These are phyloP conservation scores for Centrocercus urophasianus DNA, from an alignment of 2,113 vertebrate species.

Conservation along the genomic window DNA sequence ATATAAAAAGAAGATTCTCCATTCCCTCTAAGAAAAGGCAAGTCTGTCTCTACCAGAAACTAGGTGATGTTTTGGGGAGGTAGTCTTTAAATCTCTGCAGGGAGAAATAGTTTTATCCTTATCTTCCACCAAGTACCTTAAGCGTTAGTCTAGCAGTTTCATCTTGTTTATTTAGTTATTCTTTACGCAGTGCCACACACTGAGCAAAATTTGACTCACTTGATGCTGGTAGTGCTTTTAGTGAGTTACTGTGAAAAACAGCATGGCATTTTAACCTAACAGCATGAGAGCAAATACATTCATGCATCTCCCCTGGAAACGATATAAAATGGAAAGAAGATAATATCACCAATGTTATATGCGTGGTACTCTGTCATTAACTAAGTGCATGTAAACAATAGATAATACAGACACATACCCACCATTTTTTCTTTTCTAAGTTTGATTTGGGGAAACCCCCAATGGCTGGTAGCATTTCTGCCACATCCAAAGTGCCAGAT, in stretches of 20 bases:
- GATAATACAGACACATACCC: not conserved
- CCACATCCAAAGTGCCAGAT: not conserved
- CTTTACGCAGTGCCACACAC: slow-evolving; percentile 24
- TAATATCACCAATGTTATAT: slow-evolving; percentile 11
- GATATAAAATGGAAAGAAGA: slow-evolving; percentile 19
- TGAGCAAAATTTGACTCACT: slow-evolving; percentile 48
- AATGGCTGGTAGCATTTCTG: not conserved
- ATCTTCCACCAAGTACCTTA: slow-evolving; percentile 2
- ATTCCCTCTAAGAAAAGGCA: not conserved
- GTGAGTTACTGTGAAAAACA: slow-evolving; percentile 44
- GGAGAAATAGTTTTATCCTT: not conserved
- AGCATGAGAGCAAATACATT: slow-evolving; percentile 23
- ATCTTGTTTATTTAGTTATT: slow-evolving; percentile 13
- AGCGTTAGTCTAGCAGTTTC: slow-evolving; percentile 12
- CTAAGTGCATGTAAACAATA: slow-evolving; percentile 17
- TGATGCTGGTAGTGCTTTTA: slow-evolving; percentile 1
- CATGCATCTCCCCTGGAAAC: slow-evolving; percentile 12
- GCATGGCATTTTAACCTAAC: slow-evolving; percentile 50
- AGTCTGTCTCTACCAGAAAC: not conserved
- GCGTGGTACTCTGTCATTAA: not conserved
- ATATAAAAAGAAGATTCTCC: not conserved
- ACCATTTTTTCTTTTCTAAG: not conserved
- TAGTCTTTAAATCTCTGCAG: not conserved
- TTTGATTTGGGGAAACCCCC: not conserved
- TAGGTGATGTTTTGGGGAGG: not conserved